These are phyloP conservation scores for Tetragonula carbonaria DNA, from an alignment of 2,888 invertebrate genomes.

Conservation along the genomic window DNA sequence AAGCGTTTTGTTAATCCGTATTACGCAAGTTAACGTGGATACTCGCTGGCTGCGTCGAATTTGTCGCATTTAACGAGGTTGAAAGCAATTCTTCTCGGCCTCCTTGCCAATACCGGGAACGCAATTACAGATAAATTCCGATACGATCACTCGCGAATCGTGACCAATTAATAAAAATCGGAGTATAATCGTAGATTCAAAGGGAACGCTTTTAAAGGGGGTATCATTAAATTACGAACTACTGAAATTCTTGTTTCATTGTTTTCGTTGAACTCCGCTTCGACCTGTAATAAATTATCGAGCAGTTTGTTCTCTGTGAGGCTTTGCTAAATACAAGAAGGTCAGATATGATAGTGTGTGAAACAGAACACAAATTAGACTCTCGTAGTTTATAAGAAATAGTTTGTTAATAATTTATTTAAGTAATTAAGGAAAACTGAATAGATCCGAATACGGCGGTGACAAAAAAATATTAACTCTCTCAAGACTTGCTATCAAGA, in stretches of 20 bases:
- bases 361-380: too few species aligned
- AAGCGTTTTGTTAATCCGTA: slow-evolving; percentile 17
- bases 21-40: slow-evolving; percentile 15
- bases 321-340: background rate
- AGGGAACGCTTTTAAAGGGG: background rate
- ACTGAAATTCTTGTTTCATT: background rate
- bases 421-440: too few species aligned
- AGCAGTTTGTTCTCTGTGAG: background rate
- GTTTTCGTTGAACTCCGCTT: background rate
- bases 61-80: background rate
- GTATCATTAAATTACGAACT: background rate
- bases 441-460: too few species aligned
- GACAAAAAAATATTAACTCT: too few species aligned
- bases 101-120: background rate
- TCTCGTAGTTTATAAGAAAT: too few species aligned
- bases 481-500: too few species aligned
- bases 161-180: background rate
- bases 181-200: background rate
- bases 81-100: background rate
- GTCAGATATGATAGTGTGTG: too few species aligned
- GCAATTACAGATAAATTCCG: background rate
- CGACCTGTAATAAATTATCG: background rate
- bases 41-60: background rate
- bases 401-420: too few species aligned
- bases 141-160: background rate